Evolutionary conservation across 2,113 vertebrate species (phyloP).

Genomic region (Psephotus haematonotus): DNA sequence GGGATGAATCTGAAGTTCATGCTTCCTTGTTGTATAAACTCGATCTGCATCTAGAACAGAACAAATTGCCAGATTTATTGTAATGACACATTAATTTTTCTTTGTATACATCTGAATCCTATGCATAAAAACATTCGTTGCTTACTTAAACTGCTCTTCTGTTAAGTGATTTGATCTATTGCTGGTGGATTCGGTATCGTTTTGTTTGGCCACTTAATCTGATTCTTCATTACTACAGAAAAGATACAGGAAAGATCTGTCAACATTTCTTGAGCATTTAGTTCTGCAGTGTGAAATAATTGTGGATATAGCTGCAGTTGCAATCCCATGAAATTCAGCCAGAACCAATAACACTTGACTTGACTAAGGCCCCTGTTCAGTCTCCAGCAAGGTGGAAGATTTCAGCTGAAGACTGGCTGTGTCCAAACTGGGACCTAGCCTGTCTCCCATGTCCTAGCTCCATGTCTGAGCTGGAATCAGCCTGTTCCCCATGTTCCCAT

Average conservation of each 20-base stretch:
- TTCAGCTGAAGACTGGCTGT: not conserved
- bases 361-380: not conserved
- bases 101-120: not conserved
- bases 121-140: not conserved
- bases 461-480: not conserved
- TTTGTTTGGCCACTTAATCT: conserved; percentile 2
- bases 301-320: not conserved
- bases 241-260: not conserved
- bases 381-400: not conserved
- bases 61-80: conserved; percentile 36
- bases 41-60: conserved; percentile 90
- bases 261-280: not conserved
- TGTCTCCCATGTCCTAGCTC: not conserved
- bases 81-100: not conserved
- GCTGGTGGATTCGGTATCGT: not conserved
- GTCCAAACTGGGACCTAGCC: not conserved
- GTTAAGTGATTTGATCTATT: not conserved
- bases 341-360: not conserved
- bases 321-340: not conserved
- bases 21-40: conserved; percentile 96
- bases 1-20: conserved; percentile 95
- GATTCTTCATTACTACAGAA: conserved; percentile 10
- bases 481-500: not conserved
- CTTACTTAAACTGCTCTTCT: not conserved
- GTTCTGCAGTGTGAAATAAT: not conserved